A percentile compares a stretch with the other conserved stretches of the same genome.
Conservation (phyloP, 2,888 invertebrate genomes). For the Anthoptus insignis region DNA sequence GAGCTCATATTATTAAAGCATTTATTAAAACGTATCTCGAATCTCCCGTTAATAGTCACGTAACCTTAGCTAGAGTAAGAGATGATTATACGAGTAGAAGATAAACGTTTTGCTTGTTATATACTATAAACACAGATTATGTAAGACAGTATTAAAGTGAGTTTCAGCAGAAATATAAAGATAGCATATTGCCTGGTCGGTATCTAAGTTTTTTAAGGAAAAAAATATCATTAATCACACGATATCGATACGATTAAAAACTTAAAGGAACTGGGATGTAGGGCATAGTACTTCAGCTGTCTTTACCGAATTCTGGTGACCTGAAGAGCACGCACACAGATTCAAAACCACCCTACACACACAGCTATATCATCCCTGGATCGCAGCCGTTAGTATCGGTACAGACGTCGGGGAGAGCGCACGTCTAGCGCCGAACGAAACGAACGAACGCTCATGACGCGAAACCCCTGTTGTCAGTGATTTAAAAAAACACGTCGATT, state of each 20-base stretch:
- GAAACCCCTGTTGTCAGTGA: slow-evolving; percentile 33
- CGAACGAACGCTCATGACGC: slow-evolving; percentile 38
- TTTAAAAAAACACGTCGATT: slow-evolving; percentile 33
- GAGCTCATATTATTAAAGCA: no score
- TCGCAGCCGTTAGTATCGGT: slow-evolving; percentile 63
- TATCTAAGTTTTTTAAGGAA: not conserved
- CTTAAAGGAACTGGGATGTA: slow-evolving; percentile 56
- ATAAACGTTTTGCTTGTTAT: no score
- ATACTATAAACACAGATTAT: no score
- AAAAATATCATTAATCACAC: not conserved
- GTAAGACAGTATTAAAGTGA: no score
- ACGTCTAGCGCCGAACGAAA: slow-evolving; percentile 46
- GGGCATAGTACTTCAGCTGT: slow-evolving; percentile 74
- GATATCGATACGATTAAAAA: slow-evolving; percentile 18
- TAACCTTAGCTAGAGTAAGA: no score
- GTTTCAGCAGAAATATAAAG: no score
- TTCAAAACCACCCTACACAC: slow-evolving; percentile 58
- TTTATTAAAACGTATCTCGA: no score
- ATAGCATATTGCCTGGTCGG: no score
- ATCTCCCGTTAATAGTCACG: no score
- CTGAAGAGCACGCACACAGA: slow-evolving; percentile 70
- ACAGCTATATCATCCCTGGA: slow-evolving; percentile 55
- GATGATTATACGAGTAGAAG: no score
- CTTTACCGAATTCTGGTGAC: slow-evolving; percentile 80
- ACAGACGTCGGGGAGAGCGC: slow-evolving; percentile 51